Percentiles rank a stretch among this genome's conserved stretches.
Conservation (phyloP, 2,797 vertebrate species). For the Diceros bicornis region DNA sequence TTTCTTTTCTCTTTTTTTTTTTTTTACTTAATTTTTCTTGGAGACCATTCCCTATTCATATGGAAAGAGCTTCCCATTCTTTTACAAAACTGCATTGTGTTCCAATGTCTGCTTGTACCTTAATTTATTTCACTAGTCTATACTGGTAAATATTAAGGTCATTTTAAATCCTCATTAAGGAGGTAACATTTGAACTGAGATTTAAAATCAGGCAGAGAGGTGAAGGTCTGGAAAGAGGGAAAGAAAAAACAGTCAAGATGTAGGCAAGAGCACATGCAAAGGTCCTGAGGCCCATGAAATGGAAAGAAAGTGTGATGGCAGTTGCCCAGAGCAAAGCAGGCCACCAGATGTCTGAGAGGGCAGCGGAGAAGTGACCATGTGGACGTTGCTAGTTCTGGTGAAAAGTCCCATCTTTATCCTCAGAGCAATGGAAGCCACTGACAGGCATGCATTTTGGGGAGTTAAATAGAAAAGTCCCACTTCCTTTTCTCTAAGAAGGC, state of each 20-base stretch:
- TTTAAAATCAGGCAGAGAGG: not conserved
- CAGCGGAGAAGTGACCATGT: rapidly evolving
- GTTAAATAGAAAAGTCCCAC: not conserved
- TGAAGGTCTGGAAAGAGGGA: not conserved
- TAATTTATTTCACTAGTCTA: not conserved
- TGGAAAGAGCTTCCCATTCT: not conserved
- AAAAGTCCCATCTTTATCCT: not conserved
- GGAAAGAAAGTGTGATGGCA: not conserved
- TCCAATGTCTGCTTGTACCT: not conserved
- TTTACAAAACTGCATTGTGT: not conserved
- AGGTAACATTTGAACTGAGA: not conserved
- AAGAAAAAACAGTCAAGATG: not conserved
- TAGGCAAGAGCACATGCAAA: not conserved
- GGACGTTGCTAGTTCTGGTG: not conserved
- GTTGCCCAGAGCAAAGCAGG: not conserved
- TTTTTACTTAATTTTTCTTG: not conserved
- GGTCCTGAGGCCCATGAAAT: not conserved
- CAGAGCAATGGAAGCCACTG: not conserved
- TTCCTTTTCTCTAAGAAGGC: not conserved
- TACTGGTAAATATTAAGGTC: not conserved
- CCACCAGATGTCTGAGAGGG: rapidly evolving
- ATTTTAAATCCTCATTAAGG: not conserved
- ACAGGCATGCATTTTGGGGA: not conserved
- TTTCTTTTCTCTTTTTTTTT: not conserved
- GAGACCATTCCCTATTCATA: not conserved